Conservation (phyloP, 2,888 invertebrate genomes). For the Erebia palarica region DNA sequence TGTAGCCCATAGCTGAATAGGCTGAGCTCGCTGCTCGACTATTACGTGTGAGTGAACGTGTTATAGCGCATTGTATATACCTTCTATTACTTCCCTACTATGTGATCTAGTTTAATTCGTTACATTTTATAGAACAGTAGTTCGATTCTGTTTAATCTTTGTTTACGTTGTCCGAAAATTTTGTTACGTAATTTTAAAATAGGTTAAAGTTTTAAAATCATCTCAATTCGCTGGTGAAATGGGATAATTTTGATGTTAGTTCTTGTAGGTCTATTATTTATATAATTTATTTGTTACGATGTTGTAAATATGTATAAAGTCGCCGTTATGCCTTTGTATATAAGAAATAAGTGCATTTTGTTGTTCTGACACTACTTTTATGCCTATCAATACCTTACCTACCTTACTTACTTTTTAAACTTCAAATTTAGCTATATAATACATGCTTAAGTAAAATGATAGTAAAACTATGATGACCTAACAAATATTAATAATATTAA, state of each 20-base stretch:
- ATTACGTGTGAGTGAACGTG: too few species aligned
- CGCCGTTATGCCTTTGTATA: conserved; percentile 26
- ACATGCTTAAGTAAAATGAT: not conserved
- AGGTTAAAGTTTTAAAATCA: not conserved
- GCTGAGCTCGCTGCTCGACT: too few species aligned
- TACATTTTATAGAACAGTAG: conserved; percentile 20
- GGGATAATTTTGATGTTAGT: conserved; percentile 15
- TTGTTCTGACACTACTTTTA: not conserved
- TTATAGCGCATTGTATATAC: too few species aligned
- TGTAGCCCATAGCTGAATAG: too few species aligned
- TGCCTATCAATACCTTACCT: not conserved
- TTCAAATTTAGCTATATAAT: too few species aligned
- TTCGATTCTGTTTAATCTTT: conserved; percentile 8
- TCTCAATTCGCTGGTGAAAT: conserved; percentile 15
- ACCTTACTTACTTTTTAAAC: not conserved
- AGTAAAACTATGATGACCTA: conserved; percentile 10
- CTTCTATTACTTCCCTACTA: too few species aligned
- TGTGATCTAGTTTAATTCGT: conserved; percentile 13
- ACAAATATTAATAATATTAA: not conserved
- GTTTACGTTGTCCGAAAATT: conserved; percentile 13
- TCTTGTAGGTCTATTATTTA: not conserved
- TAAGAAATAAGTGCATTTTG: conserved; percentile 15
- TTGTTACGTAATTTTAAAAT: conserved; percentile 6
- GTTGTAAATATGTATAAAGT: conserved; percentile 33
- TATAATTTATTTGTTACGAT: conserved; percentile 17